Evolutionary conservation across 2,797 vertebrate species (phyloP).

Genomic region (Apodemus agrarius): DNA sequence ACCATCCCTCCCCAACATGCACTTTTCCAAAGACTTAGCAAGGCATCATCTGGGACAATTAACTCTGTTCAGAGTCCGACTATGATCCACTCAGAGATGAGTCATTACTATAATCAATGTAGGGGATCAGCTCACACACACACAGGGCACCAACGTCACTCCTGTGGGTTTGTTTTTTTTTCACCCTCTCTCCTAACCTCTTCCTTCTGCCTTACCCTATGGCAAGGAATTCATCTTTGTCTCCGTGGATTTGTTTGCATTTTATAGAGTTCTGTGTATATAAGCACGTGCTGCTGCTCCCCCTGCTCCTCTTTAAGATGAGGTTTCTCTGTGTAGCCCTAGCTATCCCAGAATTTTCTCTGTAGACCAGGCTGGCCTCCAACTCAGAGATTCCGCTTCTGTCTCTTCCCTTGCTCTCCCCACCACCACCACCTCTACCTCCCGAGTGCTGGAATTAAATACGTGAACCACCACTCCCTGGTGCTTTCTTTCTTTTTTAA

Average conservation of each 20-base stretch:
- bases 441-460: neutral
- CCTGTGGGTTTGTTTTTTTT: neutral
- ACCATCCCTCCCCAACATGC: neutral
- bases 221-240: neutral
- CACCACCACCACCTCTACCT: neutral
- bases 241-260: neutral
- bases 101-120: neutral
- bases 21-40: neutral
- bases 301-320: neutral
- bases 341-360: neutral
- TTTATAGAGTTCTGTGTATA: neutral
- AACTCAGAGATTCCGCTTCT: neutral
- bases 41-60: too few species aligned
- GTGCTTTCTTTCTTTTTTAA: neutral
- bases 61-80: neutral
- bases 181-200: neutral
- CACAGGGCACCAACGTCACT: neutral
- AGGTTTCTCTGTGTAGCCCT: neutral
- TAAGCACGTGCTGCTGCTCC: rapidly evolving
- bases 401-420: rapidly evolving
- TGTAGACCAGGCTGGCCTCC: neutral
- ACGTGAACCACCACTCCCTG: neutral
- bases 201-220: neutral
- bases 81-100: neutral
- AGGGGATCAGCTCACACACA: neutral